Base-by-base conservation (phyloP, 2,888 invertebrate species). In the Ariolimax columbianus region DNA sequence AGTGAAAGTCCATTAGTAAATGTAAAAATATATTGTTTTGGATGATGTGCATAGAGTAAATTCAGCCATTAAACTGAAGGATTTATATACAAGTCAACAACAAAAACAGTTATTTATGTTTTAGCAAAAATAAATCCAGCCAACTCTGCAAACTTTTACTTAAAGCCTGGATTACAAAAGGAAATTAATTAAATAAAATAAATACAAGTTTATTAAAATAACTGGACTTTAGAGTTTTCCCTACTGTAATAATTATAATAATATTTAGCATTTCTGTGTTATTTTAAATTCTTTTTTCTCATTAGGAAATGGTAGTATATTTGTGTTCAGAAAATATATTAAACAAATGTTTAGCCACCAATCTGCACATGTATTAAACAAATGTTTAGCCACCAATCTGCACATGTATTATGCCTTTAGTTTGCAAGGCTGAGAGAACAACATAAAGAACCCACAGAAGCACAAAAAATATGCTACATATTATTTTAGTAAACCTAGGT, bases 371-470 rank as follows among this genome's bases (percentile, higher is more conserved):
- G 55, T n/a, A n/a, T n/a, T 4, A 26, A 11, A 73, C 9, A 73
- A 26, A 14, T 9, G 26, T 9, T 43, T 26, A 73, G n/a, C 43
- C 3, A 36, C 86, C 83, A 77, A 88, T 86, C 17, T 82, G 4
- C 17, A 89, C 86, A 38, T 86, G 55, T 79, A 89, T 88, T 47
- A 88, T 75, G 0, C 63, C 77, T 72, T 88, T 87, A 38, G 88
- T 86, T 51, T 89, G 86, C 51, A 90, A 82, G 17, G 89, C 79
- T 1, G 95, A 95, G 33, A 95, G 88, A 4, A 94, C 84, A 68
- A 95, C 91, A 91, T 95, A 95, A 9, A 94, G 47, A 59, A 95
- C 85, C 95, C 95, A 95, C 26, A 95, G 89, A 1, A 89, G 80
- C 33, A 95, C 86, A 85, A 95, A 92, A 85, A 95, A 88, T 30